Evolutionary conservation across 1,140 invertebrate species (phyloP).

Genomic region (Formica exsecta): DNA sequence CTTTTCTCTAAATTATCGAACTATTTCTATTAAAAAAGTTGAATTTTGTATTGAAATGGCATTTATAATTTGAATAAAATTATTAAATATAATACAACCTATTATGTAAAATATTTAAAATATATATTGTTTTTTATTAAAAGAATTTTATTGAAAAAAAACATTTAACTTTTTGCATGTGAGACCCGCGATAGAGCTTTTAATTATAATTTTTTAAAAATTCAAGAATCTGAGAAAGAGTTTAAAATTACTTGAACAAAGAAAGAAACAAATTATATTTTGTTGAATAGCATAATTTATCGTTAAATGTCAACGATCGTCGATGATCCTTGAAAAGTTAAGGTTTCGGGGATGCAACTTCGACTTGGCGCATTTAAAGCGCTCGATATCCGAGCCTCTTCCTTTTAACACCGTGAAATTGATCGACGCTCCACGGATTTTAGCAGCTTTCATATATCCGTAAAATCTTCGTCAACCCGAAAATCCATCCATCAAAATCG

Average conservation of each 20-base stretch:
- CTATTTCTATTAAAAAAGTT: no score
- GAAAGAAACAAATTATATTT: constrained; percentile 2
- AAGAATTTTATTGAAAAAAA: no score
- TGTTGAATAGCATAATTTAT: constrained; percentile 16
- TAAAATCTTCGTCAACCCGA: constrained; percentile 74
- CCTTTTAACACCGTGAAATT: constrained; percentile 77
- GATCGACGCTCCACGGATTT: constrained; percentile 74
- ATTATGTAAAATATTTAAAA: no score
- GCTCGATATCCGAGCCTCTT: constrained; percentile 62
- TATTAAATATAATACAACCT: no score
- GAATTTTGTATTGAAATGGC: no score
- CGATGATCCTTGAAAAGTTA: constrained; percentile 45
- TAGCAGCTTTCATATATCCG: constrained; percentile 69
- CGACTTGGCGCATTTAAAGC: constrained; percentile 56
- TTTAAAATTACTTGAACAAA: not conserved
- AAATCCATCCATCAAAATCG: constrained; percentile 70
- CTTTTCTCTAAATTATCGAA: no score
- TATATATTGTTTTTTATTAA: no score
- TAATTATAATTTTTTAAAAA: not conserved
- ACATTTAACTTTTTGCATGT: no score
- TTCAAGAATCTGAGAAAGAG: not conserved
- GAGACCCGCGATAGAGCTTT: no score
- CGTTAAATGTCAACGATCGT: constrained; percentile 18
- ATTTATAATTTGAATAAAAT: no score
- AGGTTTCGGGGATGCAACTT: constrained; percentile 12